Evolutionary conservation across 2,797 vertebrate species (phyloP).

Genomic region (Brachyalestes nurse): DNA sequence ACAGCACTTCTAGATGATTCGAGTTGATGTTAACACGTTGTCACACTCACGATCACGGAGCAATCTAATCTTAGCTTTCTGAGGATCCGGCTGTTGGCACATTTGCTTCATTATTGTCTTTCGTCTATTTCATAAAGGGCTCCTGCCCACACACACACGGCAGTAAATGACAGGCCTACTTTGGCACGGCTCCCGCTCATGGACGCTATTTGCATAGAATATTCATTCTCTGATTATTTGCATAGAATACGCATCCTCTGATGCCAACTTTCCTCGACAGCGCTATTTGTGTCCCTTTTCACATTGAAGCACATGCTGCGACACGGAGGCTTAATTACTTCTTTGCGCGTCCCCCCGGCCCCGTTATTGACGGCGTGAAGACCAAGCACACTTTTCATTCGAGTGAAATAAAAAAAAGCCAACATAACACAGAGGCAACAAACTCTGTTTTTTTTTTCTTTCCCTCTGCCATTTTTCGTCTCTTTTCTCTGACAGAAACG

Average conservation of each 20-base stretch:
- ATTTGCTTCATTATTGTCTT: conserved; percentile 44
- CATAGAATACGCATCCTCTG: conserved; percentile 50
- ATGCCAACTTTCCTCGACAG: conserved; percentile 52
- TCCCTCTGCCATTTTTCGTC: background rate
- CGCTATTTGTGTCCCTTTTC: conserved; percentile 58
- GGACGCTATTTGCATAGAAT: conserved; percentile 56
- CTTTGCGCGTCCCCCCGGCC: conserved; percentile 44
- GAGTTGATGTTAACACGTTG: conserved; percentile 31
- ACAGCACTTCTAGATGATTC: conserved; percentile 15
- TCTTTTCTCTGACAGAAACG: conserved; percentile 1
- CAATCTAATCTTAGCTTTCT: conserved; percentile 39
- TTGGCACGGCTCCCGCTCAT: conserved; percentile 40
- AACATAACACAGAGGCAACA: conserved; percentile 21
- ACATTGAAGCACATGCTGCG: conserved; percentile 46
- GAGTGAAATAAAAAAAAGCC: conserved; percentile 38
- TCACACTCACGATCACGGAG: conserved; percentile 15
- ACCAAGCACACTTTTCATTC: conserved; percentile 43
- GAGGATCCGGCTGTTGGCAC: conserved; percentile 38
- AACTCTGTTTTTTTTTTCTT: conserved; percentile 22
- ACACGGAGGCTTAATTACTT: conserved; percentile 57
- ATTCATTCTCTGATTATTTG: conserved; percentile 51
- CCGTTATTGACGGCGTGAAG: conserved; percentile 50
- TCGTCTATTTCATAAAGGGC: conserved; percentile 40
- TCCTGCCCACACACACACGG: conserved; percentile 20
- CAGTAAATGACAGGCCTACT: conserved; percentile 50